Base-by-base conservation (phyloP, 64 coral and sea anemone species). In the Actinia tenebrosa region DNA sequence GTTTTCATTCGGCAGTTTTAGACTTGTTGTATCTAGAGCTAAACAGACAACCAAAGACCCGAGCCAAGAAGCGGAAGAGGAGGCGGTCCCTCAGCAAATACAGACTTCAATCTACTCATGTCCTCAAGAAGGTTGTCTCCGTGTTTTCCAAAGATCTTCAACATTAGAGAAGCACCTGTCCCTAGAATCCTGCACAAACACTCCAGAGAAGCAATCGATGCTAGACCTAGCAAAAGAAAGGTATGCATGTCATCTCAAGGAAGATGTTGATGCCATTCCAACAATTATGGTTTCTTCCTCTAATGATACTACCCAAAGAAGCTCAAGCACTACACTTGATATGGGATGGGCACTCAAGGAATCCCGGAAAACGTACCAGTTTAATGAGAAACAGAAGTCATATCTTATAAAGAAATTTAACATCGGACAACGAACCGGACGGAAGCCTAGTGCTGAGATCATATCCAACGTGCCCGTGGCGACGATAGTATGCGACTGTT, bases 281-380 rank as follows among this genome's bases (percentile, higher is more conserved):
- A 27, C 87, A 59, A 64, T 64, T 3, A 64, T 54, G 71, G 61
- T 64, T 64, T 64, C 61, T 64, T 64, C 61, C 61, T 64, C 61
- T 64, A 64, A 64, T 64, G 4, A 2, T 64, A 16, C 15, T 64
- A 2, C 61, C 61, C 14, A 64, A 64, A 64, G 17, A 22, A 64
- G 61, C 61, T 64, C 61, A 20, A 22, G 61, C 61, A 72, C 87
- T 78, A 56, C 37, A 55, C 22, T 75, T 60, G 68, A 45, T 69
- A 62, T 84, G 86, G 79, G 88, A 52, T 79, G 80, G 88, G 92
- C 55, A 4, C 78, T 89, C 16, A 94, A 94, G 82, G 17, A 82
- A 83, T 4, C 56, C 45, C 60, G 64, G 13, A 89, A 94, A 86
- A 16, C 77, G 5, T 83, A 94, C 13, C 27, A 83, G 16, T 89